Percentiles rank a stretch among this genome's conserved stretches.
These are phyloP conservation scores for Abscondita cerata DNA, from an alignment of 2,888 invertebrate species.

Conservation along the genomic window DNA sequence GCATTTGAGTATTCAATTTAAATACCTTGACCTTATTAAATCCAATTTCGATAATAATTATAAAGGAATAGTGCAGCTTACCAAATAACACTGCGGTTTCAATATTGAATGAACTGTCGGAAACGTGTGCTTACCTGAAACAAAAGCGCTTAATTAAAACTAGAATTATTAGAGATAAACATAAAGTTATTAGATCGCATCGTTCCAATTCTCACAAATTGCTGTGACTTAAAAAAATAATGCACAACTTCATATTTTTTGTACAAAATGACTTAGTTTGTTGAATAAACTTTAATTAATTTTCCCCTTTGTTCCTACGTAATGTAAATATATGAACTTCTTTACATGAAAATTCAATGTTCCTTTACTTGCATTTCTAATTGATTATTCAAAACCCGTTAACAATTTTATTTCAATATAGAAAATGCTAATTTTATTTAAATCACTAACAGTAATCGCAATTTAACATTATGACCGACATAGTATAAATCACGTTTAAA, in stretches of 20 bases:
- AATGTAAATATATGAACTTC: not conserved
- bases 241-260: too few relatives aligned
- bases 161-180: conserved; percentile 28
- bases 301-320: not conserved
- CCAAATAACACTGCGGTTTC: not conserved
- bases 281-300: not conserved
- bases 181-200: not conserved
- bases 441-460: too few relatives aligned
- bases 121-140: conserved; percentile 43
- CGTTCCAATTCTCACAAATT: too few relatives aligned
- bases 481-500: too few relatives aligned
- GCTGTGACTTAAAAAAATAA: too few relatives aligned
- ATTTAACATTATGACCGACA: too few relatives aligned
- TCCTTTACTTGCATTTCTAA: too few relatives aligned
- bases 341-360: too few relatives aligned
- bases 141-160: conserved; percentile 41
- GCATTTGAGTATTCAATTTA: not conserved
- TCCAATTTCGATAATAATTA: conserved; percentile 41
- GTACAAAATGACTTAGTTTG: not conserved
- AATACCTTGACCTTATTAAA: conserved; percentile 43
- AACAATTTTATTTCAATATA: too few relatives aligned
- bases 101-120: conserved; percentile 16
- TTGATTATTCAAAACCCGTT: too few relatives aligned
- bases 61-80: not conserved
- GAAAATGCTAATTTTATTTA: too few relatives aligned